A percentile compares a stretch with the other conserved stretches of the same genome.
phyloP scores from a whole-genome alignment of 2,888 invertebrate species.

The Yponomeuta sedellus region DNA sequence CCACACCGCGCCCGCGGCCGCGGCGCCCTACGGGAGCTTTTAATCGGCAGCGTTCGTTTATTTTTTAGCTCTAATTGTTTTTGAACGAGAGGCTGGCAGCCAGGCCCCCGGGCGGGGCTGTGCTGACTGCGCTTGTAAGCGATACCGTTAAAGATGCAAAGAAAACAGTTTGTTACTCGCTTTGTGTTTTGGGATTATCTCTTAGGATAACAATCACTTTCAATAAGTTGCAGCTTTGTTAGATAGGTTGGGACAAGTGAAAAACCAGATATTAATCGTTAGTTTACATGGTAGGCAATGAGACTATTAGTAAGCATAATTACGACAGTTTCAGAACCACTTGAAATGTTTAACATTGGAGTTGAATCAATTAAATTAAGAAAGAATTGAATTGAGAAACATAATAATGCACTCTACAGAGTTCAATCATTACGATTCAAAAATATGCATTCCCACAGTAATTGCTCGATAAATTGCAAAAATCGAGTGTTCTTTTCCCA shows the following conservation, averaged over 20 bases:
- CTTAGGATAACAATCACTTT: not conserved
- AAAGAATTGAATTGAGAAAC: constrained; percentile 46
- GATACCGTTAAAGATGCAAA: constrained; percentile 28
- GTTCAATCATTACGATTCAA: constrained; percentile 11
- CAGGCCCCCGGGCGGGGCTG: constrained; percentile 51
- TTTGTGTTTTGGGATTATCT: constrained; percentile 19
- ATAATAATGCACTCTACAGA: constrained; percentile 17
- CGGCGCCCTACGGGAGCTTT: constrained; percentile 31
- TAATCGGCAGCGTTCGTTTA: constrained; percentile 38
- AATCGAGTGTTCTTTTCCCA: constrained; percentile 60
- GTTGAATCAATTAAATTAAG: constrained; percentile 35
- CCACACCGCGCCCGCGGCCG: constrained; percentile 58
- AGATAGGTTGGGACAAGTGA: not conserved
- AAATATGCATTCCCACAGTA: constrained; percentile 53
- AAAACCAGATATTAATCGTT: not conserved
- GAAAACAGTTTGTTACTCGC: constrained; percentile 22
- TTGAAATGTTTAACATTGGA: not conserved
- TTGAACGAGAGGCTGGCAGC: constrained; percentile 56
- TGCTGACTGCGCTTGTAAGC: constrained; percentile 31
- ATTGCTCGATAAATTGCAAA: constrained; percentile 43
- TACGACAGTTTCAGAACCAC: too few species aligned
- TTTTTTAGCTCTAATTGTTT: constrained; percentile 64
- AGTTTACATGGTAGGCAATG: not conserved
- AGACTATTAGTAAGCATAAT: not conserved
- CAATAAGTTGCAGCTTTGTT: not conserved